Conservation (phyloP, 2,888 invertebrate species). For the Tipula vernalis region DNA sequence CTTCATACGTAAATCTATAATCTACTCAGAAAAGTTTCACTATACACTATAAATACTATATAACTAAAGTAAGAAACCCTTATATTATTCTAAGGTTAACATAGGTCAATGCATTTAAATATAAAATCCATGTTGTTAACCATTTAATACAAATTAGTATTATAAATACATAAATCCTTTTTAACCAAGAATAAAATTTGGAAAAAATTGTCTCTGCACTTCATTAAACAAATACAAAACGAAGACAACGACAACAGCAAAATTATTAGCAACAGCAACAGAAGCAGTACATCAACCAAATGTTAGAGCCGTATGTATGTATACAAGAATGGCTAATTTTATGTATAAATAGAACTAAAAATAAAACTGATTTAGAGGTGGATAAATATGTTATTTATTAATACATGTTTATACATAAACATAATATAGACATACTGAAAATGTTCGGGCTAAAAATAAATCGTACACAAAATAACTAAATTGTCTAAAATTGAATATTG, state of each 20-base stretch:
- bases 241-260: not conserved
- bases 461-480: not conserved
- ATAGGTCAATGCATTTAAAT: not conserved
- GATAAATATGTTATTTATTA: not conserved
- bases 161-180: not conserved
- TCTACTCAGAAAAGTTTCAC: not conserved
- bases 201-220: not conserved
- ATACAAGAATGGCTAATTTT: not conserved
- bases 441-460: not conserved
- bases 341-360: not conserved
- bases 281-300: not conserved
- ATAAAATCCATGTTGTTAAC: not conserved
- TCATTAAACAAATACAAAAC: not conserved
- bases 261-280: not conserved
- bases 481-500: not conserved
- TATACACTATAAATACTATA: not conserved
- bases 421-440: not conserved
- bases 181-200: not conserved
- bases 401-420: not conserved
- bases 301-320: not conserved
- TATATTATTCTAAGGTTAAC: not conserved
- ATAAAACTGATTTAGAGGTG: not conserved
- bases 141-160: not conserved
- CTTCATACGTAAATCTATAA: not conserved
- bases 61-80: not conserved